Evolutionary conservation across 2,888 invertebrate species (phyloP), one percentile per base, ranked within the genome.

Genomic region (Macropis europaea): DNA sequence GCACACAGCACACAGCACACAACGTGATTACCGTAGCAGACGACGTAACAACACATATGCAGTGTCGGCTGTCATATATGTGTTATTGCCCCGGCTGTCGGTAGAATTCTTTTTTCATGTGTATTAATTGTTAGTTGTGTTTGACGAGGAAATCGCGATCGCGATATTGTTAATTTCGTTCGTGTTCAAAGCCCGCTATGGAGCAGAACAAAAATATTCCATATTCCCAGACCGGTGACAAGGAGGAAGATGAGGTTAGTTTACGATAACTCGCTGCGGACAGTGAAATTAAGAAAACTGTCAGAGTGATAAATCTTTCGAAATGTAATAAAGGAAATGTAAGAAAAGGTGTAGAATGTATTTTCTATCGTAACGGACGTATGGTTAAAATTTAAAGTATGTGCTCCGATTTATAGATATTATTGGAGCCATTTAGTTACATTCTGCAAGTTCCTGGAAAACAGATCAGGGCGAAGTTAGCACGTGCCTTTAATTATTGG

Each of bases 401-500:
- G 57, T 68, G 59, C 69, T 67, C n/a, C n/a, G n/a, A n/a, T 42
- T 91, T 92, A 13, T 90, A 96, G 96, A 95, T 95, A 93, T 91
- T 98, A 57, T 91, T 97, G 67, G 94, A 96, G 91, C 97, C 97
- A 0, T 97, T 97, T 88, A 93, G 93, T 40, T 98, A 99, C 87
- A 97, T 99, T 81, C 93, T 96, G 77, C 96, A 97, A 93, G 95
- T 97, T 78, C 97, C 98, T 62, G 98, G 99, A 48, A 99, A 99
- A 90, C 95, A 97, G 91, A 94, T 99, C 67, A 92, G 98, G 70
- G 93, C 95, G 5, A 97, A 97, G 90, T 92, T 98, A 62, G 94
- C 97, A 0, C 91, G 95, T 82, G 98, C 99, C 1, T 98, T 99
- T 90, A 99, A 99, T 91, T 94, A 95, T 89, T 99, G 99, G 99